A percentile compares a stretch with the other conserved stretches of the same genome.
These are phyloP conservation scores for Agapostemon virescens DNA, from an alignment of 2,888 invertebrate genomes.

Conservation along the genomic window DNA sequence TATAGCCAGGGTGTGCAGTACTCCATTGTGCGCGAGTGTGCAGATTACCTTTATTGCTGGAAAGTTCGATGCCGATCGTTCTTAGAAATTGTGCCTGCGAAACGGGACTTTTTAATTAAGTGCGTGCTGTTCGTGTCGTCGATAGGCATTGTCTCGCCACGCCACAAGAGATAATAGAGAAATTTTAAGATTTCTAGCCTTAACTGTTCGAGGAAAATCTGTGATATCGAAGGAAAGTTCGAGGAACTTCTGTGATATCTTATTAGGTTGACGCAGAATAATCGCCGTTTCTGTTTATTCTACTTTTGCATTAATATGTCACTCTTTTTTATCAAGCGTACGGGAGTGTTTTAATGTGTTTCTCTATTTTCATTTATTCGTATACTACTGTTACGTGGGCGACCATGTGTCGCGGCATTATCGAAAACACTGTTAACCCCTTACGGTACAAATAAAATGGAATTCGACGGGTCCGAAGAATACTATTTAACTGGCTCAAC, in stretches of 20 bases:
- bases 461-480: no score
- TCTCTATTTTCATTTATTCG: no score
- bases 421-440: no score
- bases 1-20: neutral
- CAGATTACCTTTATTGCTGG: constrained; percentile 8
- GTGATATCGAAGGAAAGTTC: no score
- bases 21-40: constrained; percentile 3
- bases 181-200: neutral
- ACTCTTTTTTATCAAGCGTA: no score
- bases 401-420: no score
- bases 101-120: constrained; percentile 10
- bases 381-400: no score
- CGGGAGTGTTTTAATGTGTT: no score
- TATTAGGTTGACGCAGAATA: neutral
- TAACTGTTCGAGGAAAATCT: neutral
- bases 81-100: neutral
- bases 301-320: no score
- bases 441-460: no score
- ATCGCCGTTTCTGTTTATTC: neutral
- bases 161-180: neutral
- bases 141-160: neutral
- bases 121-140: neutral
- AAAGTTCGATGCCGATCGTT: constrained; percentile 2
- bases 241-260: neutral
- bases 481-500: no score